phyloP scores from a whole-genome alignment of 2,113 vertebrate genomes.

The Takifugu bimaculatus region DNA sequence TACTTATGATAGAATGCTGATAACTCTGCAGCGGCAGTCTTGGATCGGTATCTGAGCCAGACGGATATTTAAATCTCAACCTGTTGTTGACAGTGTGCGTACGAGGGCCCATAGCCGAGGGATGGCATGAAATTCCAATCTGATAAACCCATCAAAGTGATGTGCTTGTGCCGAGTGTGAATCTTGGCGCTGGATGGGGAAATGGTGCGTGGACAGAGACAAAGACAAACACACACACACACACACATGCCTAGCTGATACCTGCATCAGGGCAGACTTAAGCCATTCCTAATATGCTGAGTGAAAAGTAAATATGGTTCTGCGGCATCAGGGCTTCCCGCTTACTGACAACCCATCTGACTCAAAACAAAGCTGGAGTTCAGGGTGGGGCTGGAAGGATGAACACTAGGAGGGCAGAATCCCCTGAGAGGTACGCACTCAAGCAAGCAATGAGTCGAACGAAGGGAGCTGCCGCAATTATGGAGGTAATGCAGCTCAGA shows the following conservation, averaged over 20 bases:
- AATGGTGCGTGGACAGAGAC: slow-evolving; percentile 5
- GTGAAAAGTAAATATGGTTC: slow-evolving; percentile 70
- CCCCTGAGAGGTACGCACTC: slow-evolving; percentile 1
- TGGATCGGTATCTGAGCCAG: slow-evolving; percentile 47
- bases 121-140: slow-evolving; percentile 31
- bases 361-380: slow-evolving; percentile 44
- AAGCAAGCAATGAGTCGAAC: background rate
- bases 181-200: slow-evolving; percentile 26
- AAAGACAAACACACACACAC: slow-evolving; percentile 9
- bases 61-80: slow-evolving; percentile 37
- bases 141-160: slow-evolving; percentile 58
- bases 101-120: background rate
- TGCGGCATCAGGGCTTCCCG: slow-evolving; percentile 57
- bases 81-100: slow-evolving; percentile 14
- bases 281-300: slow-evolving; percentile 66
- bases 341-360: slow-evolving; percentile 44
- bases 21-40: slow-evolving; percentile 26
- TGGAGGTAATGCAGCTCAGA: no score
- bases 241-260: slow-evolving; percentile 50
- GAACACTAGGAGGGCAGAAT: slow-evolving; percentile 9
- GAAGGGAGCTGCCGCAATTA: no score
- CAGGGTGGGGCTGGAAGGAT: slow-evolving; percentile 28
- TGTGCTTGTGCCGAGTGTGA: slow-evolving; percentile 11
- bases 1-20: slow-evolving; percentile 8
- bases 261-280: slow-evolving; percentile 68